Evolutionary conservation across 2,113 vertebrate species (phyloP).

Genomic region (Cynopterus brachyotis): DNA sequence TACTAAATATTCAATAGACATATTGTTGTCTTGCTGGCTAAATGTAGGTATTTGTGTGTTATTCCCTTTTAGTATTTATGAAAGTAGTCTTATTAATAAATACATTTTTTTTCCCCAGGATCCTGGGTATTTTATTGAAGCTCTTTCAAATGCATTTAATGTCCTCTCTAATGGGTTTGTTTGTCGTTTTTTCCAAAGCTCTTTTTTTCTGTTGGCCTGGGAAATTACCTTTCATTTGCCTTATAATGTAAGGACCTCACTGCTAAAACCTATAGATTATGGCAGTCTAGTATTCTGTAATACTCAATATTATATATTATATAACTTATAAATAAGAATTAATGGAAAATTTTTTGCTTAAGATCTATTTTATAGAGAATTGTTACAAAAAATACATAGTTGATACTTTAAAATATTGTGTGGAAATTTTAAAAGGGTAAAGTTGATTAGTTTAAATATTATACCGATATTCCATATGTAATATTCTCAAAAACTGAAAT

Average conservation of each 20-base stretch:
- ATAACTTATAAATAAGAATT: not conserved
- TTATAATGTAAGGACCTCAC: not conserved
- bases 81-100: conserved; percentile 35
- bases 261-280: not conserved
- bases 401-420: not conserved
- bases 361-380: not conserved
- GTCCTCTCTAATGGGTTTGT: conserved; percentile 48
- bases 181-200: conserved; percentile 2
- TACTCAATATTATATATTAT: not conserved
- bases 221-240: conserved; percentile 47
- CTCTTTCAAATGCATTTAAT: conserved; percentile 51
- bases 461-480: not conserved
- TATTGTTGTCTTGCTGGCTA: not conserved
- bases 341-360: not conserved
- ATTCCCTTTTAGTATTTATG: not conserved
- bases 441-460: not conserved
- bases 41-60: not conserved
- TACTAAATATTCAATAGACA: conserved; percentile 45
- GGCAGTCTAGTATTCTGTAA: not conserved
- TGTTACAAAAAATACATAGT: not conserved
- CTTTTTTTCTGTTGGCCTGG: not conserved
- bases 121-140: conserved; percentile 27
- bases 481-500: not conserved
- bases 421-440: not conserved
- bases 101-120: conserved; percentile 38